Evolutionary conservation across 2,888 invertebrate species (phyloP).

Genomic region (Oconnorella tubifera): DNA sequence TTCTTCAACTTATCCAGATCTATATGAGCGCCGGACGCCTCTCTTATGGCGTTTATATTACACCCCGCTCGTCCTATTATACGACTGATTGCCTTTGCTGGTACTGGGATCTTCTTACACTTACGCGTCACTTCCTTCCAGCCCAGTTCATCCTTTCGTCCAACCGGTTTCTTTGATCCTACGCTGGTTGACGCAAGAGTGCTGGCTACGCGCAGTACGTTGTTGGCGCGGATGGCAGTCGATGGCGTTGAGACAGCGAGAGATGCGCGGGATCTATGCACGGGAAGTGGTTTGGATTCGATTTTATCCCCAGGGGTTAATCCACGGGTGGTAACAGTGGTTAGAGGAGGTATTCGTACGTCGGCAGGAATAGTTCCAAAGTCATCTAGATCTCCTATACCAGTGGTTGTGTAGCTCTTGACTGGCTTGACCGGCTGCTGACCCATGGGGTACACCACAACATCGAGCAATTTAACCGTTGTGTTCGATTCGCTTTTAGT

Average conservation of each 20-base stretch:
- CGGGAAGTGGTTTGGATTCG: neutral
- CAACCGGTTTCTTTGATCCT: neutral
- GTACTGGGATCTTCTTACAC: constrained; percentile 85
- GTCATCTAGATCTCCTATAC: constrained; percentile 54
- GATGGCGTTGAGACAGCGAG: neutral
- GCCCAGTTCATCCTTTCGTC: constrained; percentile 69
- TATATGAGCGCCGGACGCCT: constrained; percentile 94
- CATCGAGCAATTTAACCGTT: no score
- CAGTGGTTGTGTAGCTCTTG: constrained; percentile 36
- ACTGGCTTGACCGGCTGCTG: no score
- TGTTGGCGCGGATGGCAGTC: neutral
- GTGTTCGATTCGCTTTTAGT: no score
- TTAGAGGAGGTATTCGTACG: constrained; percentile 1
- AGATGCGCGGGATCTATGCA: neutral
- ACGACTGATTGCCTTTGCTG: constrained; percentile 88
- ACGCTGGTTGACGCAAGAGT: neutral
- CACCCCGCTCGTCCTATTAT: constrained; percentile 96
- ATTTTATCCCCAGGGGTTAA: neutral
- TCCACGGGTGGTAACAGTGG: neutral
- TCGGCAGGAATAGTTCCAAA: constrained; percentile 45
- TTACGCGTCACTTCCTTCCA: constrained; percentile 91
- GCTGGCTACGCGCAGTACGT: constrained; percentile 8
- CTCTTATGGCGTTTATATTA: constrained; percentile 96
- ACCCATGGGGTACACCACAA: no score
- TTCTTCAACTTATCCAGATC: constrained; percentile 88